phyloP scores from a whole-genome alignment of 2,797 vertebrate genomes.

The Leucoraja ocellata region DNA sequence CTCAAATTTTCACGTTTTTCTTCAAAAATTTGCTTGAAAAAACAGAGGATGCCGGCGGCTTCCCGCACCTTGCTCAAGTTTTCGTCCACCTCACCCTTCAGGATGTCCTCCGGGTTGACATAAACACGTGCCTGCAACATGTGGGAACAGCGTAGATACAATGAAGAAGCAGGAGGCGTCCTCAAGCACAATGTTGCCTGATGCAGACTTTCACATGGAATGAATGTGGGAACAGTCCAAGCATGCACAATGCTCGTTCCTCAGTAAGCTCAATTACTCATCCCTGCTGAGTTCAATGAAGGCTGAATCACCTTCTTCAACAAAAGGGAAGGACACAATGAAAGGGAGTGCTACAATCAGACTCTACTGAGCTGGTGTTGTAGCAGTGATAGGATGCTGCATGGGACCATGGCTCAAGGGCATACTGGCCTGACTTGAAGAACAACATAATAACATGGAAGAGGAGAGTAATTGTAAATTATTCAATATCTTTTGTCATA shows the following conservation, averaged over 20 bases:
- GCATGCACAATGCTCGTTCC: background rate
- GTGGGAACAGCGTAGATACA: background rate
- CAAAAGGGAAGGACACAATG: background rate
- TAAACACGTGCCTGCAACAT: constrained; percentile 62
- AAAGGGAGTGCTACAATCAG: background rate
- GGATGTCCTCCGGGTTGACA: constrained; percentile 75
- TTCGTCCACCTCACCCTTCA: constrained; percentile 76
- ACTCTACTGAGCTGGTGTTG: too few relatives aligned
- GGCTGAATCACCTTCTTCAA: background rate
- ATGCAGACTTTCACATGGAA: background rate
- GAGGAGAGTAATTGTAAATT: background rate
- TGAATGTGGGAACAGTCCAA: background rate
- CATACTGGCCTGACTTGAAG: background rate
- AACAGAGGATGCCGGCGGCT: constrained; percentile 58
- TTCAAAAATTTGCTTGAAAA: constrained; percentile 64
- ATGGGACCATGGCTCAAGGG: background rate
- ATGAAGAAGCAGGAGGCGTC: background rate
- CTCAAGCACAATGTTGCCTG: background rate
- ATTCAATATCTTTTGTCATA: too few relatives aligned
- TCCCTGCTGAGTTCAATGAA: background rate
- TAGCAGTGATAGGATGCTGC: background rate
- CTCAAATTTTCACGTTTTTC: constrained; percentile 62
- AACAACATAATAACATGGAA: background rate
- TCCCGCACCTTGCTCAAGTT: constrained; percentile 66
- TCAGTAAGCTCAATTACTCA: background rate